Base-by-base conservation (phyloP, 2,888 invertebrate species). In the Melieria crassipennis region DNA sequence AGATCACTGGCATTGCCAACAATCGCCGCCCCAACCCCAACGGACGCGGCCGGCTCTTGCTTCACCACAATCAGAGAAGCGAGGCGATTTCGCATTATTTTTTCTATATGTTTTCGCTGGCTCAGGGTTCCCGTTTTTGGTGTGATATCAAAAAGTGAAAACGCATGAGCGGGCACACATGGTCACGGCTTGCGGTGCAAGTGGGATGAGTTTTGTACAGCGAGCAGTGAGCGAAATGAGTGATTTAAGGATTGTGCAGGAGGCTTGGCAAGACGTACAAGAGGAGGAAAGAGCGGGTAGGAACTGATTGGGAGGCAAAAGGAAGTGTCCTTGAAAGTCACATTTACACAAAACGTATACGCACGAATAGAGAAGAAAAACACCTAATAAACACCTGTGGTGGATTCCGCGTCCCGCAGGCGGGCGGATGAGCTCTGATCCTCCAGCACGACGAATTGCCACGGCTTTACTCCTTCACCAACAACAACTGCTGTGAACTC, bases 11-110 rank as follows among this genome's bases (percentile, higher is more conserved):
- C 70, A 70, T 60, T 72, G 55, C 30, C 58, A 47, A 50, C 60
- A 47, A 47, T 52, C 43, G 10, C 43, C 45, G 43, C 67, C 11
- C 43, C 64, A 52, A 11, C 65, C 52, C 10, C 52, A 30, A 45
- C 47, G 30, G 30, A 30, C 42, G 77, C 67, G 50, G 73, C 62
- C 74, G 84, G 84, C 79, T 86, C 86, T 84, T 86, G 86, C 83
- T 86, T 86, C 79, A 86, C 85, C 83, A 86, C 85, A 84, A 86
- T 86, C 80, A 86, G 78, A 74, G 86, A 84, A 78, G 87, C 86
- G 79, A 86, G 84, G 78, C 87, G 86, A 85, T 85, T 86, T 84
- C 86, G 86, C 86, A 86, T 86, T 81, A 81, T 70, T 70, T 60
- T 68, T 73, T 62, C 45, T 30, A 30, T 30, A 16, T 43, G 48